Evolutionary conservation across 2,888 invertebrate species (phyloP).

Genomic region (Noctua janthina): DNA sequence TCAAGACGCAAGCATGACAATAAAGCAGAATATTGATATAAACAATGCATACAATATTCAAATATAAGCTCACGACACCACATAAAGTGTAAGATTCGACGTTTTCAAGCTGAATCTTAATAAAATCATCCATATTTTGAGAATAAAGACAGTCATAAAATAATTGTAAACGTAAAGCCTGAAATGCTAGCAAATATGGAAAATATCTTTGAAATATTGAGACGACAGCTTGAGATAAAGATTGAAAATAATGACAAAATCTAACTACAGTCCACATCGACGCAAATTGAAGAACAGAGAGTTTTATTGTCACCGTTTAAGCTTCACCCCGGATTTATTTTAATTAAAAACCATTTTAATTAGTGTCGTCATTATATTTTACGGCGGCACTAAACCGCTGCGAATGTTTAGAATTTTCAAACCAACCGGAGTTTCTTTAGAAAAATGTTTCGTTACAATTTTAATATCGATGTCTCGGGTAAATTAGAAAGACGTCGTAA

Average conservation of each 20-base stretch:
- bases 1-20: conserved; percentile 63
- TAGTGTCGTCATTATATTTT: conserved; percentile 51
- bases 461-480: conserved; percentile 59
- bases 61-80: conserved; percentile 62
- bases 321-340: conserved; percentile 72
- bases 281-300: conserved; percentile 65
- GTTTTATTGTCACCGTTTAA: conserved; percentile 66
- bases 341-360: conserved; percentile 64
- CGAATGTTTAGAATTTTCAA: conserved; percentile 36
- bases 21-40: conserved; percentile 63
- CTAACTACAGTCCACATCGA: conserved; percentile 75
- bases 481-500: conserved; percentile 65
- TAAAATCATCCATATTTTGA: conserved; percentile 56
- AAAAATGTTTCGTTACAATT: conserved; percentile 43
- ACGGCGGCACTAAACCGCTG: conserved; percentile 38
- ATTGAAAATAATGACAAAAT: conserved; percentile 65
- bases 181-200: conserved; percentile 53
- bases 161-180: conserved; percentile 69
- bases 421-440: conserved; percentile 16
- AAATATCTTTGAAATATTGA: conserved; percentile 60
- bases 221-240: conserved; percentile 68
- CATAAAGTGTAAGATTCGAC: conserved; percentile 53
- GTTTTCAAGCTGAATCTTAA: conserved; percentile 57
- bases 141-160: conserved; percentile 52
- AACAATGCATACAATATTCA: conserved; percentile 62